Conservation (phyloP, 2,113 vertebrate species). For the Siniperca knerii region DNA sequence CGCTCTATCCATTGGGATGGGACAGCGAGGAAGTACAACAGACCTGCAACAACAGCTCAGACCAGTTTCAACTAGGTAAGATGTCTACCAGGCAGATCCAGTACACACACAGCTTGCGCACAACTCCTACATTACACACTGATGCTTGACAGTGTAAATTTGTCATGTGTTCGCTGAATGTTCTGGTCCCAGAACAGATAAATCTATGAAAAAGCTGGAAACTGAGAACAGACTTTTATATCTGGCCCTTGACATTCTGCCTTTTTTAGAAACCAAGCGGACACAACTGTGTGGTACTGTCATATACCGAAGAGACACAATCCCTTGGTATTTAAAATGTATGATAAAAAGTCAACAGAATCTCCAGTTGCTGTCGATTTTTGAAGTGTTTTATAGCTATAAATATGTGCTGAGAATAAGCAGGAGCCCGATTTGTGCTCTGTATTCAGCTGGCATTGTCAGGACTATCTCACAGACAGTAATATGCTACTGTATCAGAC, state of each 20-base stretch:
- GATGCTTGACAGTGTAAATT: conserved; percentile 30
- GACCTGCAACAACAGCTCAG: conserved; percentile 94
- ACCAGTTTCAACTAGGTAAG: conserved; percentile 96
- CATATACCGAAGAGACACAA: not conserved
- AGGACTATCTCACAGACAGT: conserved; percentile 49
- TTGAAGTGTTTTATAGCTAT: conserved; percentile 41
- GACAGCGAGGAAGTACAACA: conserved; percentile 97
- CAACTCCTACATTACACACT: not conserved
- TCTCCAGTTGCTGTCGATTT: conserved; percentile 34
- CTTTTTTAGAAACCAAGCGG: conserved; percentile 14
- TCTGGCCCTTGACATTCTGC: conserved; percentile 11
- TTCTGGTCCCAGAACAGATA: conserved; percentile 22
- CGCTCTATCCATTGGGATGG: conserved; percentile 97
- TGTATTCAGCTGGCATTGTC: conserved; percentile 61
- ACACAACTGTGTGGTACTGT: conserved; percentile 7
- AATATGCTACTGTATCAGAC: conserved; percentile 56
- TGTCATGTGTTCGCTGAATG: conserved; percentile 11
- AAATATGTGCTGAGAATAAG: conserved; percentile 66
- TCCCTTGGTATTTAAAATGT: conserved; percentile 41
- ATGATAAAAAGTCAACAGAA: conserved; percentile 44
- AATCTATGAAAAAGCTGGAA: not conserved
- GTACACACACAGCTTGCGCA: not conserved
- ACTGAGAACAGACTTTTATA: conserved; percentile 8
- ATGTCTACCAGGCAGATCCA: conserved; percentile 11
- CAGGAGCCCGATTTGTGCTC: conserved; percentile 43